Conservation (phyloP, 2,888 invertebrate species). For the Tipula confusa region DNA sequence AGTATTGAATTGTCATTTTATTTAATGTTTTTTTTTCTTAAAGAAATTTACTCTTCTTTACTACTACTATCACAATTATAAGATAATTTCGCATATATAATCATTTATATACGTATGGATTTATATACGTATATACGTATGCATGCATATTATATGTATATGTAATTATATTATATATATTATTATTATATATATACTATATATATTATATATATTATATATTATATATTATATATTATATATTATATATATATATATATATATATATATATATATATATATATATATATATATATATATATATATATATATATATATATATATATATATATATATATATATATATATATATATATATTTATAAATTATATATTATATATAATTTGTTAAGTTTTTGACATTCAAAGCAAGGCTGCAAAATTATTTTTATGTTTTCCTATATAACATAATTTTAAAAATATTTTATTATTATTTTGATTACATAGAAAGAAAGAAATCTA, state of each 20-base stretch:
- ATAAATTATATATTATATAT: no score
- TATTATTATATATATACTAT: no score
- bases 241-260: no score
- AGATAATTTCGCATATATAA: not conserved
- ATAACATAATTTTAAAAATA: not conserved
- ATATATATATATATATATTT: no score
- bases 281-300: no score
- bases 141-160: no score
- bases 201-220: no score
- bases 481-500: not conserved
- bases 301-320: no score
- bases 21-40: not conserved
- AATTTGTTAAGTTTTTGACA: constrained; percentile 20
- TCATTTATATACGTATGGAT: not conserved
- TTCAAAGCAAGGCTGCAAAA: not conserved
- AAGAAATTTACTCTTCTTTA: not conserved
- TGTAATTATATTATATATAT: no score
- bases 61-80: not conserved
- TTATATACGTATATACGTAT: not conserved
- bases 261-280: no score
- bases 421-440: not conserved
- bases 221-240: no score
- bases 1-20: not conserved
- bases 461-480: not conserved
- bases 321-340: no score